These are phyloP conservation scores for Entelurus aequoreus DNA, from an alignment of 2,113 vertebrate genomes.

Conservation along the genomic window DNA sequence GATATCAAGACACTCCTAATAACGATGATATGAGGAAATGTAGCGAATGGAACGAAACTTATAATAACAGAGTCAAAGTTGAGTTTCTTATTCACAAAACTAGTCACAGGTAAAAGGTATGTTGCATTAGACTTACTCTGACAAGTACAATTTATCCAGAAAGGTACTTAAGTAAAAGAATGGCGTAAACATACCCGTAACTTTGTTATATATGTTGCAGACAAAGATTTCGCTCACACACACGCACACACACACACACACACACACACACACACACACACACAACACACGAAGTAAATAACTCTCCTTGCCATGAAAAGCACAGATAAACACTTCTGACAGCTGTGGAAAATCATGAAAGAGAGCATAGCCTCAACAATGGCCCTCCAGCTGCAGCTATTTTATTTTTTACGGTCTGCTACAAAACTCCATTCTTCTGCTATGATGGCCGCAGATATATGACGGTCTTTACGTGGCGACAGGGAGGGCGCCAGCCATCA, in stretches of 20 bases:
- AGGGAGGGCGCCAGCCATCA: neutral
- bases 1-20: no score
- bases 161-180: no score
- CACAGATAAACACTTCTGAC: neutral
- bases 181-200: no score
- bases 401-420: neutral
- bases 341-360: neutral
- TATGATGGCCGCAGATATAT: neutral
- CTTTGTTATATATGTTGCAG: no score
- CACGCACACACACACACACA: neutral
- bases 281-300: constrained; percentile 26
- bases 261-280: constrained; percentile 1
- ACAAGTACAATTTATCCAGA: no score
- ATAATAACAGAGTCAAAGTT: no score
- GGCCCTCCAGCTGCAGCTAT: neutral
- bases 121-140: no score
- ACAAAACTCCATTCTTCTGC: constrained; percentile 3
- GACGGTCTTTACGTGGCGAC: neutral
- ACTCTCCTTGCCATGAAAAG: constrained; percentile 25
- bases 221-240: neutral
- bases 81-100: no score
- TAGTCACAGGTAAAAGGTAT: no score
- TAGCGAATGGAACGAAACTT: no score
- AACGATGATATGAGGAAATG: no score
- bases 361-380: neutral